These are phyloP conservation scores for Linyphia triangularis DNA, from an alignment of 2,888 invertebrate species.

Conservation along the genomic window DNA sequence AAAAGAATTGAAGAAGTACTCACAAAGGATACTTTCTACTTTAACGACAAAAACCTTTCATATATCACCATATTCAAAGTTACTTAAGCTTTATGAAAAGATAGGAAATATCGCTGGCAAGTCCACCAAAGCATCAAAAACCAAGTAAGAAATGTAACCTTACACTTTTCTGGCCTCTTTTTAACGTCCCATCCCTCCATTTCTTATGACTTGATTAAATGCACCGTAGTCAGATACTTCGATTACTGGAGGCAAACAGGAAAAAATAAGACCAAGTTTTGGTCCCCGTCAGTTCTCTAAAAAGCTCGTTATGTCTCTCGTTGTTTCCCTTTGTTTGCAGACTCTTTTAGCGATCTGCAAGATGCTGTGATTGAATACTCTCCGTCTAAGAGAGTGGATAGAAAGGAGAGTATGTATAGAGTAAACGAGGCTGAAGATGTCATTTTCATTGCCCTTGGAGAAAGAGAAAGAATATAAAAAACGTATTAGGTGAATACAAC, in stretches of 20 bases:
- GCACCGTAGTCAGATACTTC: constrained; percentile 9
- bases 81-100: too few species aligned
- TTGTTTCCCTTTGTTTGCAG: background rate
- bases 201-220: constrained; percentile 12
- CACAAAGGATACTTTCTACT: too few species aligned
- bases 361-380: constrained; percentile 13
- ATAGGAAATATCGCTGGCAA: too few species aligned
- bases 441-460: constrained; percentile 6
- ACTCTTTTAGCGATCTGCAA: background rate
- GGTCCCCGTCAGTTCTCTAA: background rate
- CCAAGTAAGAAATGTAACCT: too few species aligned
- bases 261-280: background rate
- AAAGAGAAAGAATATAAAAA: background rate
- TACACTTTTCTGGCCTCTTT: too few species aligned
- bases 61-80: too few species aligned
- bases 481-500: background rate
- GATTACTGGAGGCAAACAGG: background rate
- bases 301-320: constrained; percentile 22
- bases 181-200: too few species aligned
- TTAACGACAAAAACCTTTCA: too few species aligned
- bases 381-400: background rate
- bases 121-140: too few species aligned
- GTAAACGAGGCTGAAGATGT: constrained; percentile 19
- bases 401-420: constrained; percentile 3
- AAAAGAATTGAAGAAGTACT: too few species aligned